Base-by-base conservation (phyloP, 2,888 invertebrate species). In the Andrena dorsata region DNA sequence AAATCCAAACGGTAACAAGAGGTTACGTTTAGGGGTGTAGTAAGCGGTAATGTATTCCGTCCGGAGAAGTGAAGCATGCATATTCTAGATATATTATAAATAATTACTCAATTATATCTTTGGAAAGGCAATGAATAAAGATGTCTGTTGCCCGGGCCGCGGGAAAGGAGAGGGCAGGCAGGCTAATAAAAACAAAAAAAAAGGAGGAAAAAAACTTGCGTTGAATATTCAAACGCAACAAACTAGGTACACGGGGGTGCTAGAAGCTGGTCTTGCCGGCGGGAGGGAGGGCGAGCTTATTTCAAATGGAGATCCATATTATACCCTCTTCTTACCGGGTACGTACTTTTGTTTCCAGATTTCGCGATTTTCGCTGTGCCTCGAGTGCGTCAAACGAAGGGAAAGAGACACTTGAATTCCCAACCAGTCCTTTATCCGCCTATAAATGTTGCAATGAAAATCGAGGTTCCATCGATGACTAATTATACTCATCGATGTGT, bases 51-150 rank as follows among this genome's bases (percentile, higher is more conserved):
- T 93, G 89, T 93, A 93, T 93, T 93, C 93, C 90, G 90, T 88
- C 87, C 78, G 90, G 91, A 93, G 93, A 93, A 93, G 93, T 93
- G 93, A 94, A 93, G 93, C 93, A 94, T 94, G 93, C 93, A 94
- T 94, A 94, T 94, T 94, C 93, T 93, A 93, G 93, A 94, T 93
- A 94, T 94, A 94, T 94, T 94, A 94, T 94, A 94, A 94, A 94
- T 94, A 93, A 94, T 94, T 93, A 94, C 93, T 94, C 93, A 94
- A 94, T 94, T 94, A 94, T 93, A 94, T 94, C 93, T 94, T 94
- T 93, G 93, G 93, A 93, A 93, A 93, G 93, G 91, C 92, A 92
- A 94, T 94, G 93, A 94, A 94, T 94, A 94, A 94, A 94, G 93
- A 94, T 94, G 93, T 91, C 90, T 86, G 90, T 87, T 88, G 88